Percentiles rank a stretch among this genome's conserved stretches.
These are phyloP conservation scores for Mormoops blainvillei DNA, from an alignment of 2,113 vertebrate genomes.

Conservation along the genomic window DNA sequence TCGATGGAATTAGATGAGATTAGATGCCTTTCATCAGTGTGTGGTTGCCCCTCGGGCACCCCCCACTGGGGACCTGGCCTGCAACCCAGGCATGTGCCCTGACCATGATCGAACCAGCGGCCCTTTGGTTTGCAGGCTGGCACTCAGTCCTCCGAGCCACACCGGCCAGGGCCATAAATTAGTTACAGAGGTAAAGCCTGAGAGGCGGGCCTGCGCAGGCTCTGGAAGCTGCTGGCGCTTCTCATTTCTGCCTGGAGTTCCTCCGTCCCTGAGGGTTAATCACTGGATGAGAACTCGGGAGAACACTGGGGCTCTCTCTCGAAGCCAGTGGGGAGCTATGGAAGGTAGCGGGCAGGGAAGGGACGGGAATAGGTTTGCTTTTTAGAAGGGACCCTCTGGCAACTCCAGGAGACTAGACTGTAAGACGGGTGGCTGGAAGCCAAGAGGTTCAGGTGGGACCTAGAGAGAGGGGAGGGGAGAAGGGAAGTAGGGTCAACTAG, in stretches of 20 bases:
- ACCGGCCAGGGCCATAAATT: too few relatives aligned
- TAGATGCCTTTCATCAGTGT: constrained; percentile 80
- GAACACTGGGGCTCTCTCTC: background rate
- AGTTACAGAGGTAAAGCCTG: constrained; percentile 73
- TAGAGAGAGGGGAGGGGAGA: background rate
- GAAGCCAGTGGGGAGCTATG: background rate
- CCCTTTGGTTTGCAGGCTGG: too few relatives aligned
- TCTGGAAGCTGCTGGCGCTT: background rate
- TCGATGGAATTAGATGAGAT: constrained; percentile 76
- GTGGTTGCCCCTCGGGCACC: too few relatives aligned
- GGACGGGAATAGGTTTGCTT: background rate
- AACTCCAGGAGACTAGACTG: background rate
- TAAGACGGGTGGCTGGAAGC: background rate
- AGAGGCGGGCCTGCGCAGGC: background rate
- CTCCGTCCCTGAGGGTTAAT: rapidly evolving
- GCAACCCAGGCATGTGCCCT: too few relatives aligned
- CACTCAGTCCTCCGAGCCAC: too few relatives aligned
- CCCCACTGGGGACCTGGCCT: too few relatives aligned
- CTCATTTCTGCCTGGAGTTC: background rate
- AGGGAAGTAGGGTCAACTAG: background rate
- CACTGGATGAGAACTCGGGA: background rate
- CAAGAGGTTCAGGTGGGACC: background rate
- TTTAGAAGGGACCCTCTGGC: background rate
- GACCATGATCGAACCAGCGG: too few relatives aligned
- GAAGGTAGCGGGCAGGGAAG: background rate